A percentile compares a stretch with the other conserved stretches of the same genome.
Evolutionary conservation across 2,797 vertebrate species (phyloP).

Genomic region (Peromyscus melanophrys): DNA sequence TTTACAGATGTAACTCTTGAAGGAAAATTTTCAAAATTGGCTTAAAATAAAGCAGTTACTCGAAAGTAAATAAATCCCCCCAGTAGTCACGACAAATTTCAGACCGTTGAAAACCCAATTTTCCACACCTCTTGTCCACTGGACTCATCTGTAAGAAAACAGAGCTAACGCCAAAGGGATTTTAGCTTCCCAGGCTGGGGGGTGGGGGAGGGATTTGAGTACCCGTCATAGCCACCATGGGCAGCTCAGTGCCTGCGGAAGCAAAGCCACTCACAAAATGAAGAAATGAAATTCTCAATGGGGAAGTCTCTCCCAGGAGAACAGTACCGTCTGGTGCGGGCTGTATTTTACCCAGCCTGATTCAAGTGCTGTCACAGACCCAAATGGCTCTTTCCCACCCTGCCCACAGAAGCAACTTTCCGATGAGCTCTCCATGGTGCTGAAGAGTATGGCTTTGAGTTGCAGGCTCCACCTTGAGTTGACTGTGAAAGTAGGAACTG

Average conservation of each 20-base stretch:
- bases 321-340: background rate
- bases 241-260: background rate
- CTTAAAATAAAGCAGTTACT: conserved; percentile 81
- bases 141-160: conserved; percentile 72
- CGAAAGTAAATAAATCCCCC: conserved; percentile 76
- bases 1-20: conserved; percentile 82
- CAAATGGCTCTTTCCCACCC: background rate
- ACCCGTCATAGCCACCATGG: background rate
- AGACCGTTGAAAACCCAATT: conserved; percentile 70
- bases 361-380: background rate
- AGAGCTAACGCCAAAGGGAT: background rate
- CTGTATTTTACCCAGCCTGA: background rate
- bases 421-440: background rate
- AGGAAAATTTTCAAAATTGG: conserved; percentile 83
- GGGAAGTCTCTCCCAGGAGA: background rate
- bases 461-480: background rate
- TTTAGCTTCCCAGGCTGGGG: background rate
- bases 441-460: accelerated
- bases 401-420: background rate
- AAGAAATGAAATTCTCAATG: background rate
- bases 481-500: background rate
- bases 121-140: conserved; percentile 66
- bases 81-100: conserved; percentile 75
- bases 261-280: background rate
- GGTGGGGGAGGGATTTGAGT: background rate